Conservation (phyloP, 2,113 vertebrate species). For the Esox niger region DNA sequence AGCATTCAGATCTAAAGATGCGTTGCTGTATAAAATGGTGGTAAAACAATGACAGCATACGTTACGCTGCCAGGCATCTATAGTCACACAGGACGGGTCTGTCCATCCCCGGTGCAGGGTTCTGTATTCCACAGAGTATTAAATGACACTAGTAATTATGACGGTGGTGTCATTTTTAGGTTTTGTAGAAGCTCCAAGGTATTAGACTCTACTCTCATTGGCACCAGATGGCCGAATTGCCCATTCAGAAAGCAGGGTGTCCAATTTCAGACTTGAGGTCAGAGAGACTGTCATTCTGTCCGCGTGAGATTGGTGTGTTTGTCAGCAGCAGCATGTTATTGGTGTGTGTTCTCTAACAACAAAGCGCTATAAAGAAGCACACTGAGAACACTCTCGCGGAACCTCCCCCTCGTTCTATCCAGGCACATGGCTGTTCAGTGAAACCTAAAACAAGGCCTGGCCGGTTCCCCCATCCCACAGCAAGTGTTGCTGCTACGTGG, state of each 20-base stretch:
- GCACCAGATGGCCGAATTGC: too few species aligned
- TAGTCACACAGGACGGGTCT: neutral
- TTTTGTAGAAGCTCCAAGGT: too few species aligned
- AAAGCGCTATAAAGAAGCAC: conserved; percentile 41
- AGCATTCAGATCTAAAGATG: neutral
- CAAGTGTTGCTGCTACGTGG: conserved; percentile 23
- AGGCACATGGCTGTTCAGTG: conserved; percentile 48
- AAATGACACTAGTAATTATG: too few species aligned
- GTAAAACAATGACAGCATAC: neutral
- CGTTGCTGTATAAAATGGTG: neutral
- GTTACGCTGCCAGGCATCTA: neutral
- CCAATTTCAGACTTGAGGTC: too few species aligned
- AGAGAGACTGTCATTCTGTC: too few species aligned
- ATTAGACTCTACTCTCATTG: too few species aligned
- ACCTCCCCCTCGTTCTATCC: conserved; percentile 48
- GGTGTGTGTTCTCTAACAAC: conserved; percentile 2
- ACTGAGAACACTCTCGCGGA: conserved; percentile 48
- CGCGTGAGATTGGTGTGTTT: too few species aligned
- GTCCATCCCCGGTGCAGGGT: neutral
- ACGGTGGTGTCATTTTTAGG: too few species aligned
- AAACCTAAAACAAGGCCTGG: conserved; percentile 48
- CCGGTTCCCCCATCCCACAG: conserved; percentile 16
- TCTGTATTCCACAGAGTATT: too few species aligned
- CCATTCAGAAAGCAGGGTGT: too few species aligned
- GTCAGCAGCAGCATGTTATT: neutral